phyloP scores from a whole-genome alignment of 2,888 invertebrate species.

The Pristionchus entomophagus region DNA sequence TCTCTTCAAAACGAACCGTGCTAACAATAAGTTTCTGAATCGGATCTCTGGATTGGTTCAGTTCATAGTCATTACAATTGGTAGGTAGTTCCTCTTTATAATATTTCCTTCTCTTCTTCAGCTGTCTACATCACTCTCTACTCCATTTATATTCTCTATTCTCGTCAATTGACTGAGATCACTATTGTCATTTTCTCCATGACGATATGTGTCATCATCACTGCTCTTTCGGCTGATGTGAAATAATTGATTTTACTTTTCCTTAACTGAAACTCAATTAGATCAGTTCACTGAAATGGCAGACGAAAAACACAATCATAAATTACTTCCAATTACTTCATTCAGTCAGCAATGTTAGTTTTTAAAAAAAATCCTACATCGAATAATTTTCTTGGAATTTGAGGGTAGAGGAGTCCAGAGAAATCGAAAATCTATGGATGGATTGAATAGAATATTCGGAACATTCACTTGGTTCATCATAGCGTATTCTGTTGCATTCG shows the following conservation, averaged over 20 bases:
- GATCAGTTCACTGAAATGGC: constrained; percentile 12
- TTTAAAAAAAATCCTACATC: background rate
- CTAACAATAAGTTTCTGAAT: background rate
- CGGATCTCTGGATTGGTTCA: background rate
- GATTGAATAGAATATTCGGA: constrained; percentile 5
- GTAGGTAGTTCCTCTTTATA: background rate
- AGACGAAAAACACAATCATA: background rate
- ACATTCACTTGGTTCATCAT: constrained; percentile 22
- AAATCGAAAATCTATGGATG: constrained; percentile 13
- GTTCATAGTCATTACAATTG: background rate
- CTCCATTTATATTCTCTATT: background rate
- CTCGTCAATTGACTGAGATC: background rate
- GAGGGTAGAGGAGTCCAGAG: background rate
- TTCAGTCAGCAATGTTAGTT: background rate
- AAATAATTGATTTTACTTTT: background rate
- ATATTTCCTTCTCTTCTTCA: background rate
- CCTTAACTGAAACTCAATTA: background rate
- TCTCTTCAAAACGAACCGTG: constrained; percentile 13
- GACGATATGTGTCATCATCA: background rate
- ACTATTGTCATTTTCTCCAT: constrained; percentile 21
- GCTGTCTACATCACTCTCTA: constrained; percentile 1
- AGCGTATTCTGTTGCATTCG: background rate
- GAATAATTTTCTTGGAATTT: background rate
- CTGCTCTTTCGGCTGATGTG: background rate
- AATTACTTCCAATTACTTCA: constrained; percentile 1